Base-by-base conservation (phyloP, 1,140 invertebrate species). In the Drosophila bifasciata region DNA sequence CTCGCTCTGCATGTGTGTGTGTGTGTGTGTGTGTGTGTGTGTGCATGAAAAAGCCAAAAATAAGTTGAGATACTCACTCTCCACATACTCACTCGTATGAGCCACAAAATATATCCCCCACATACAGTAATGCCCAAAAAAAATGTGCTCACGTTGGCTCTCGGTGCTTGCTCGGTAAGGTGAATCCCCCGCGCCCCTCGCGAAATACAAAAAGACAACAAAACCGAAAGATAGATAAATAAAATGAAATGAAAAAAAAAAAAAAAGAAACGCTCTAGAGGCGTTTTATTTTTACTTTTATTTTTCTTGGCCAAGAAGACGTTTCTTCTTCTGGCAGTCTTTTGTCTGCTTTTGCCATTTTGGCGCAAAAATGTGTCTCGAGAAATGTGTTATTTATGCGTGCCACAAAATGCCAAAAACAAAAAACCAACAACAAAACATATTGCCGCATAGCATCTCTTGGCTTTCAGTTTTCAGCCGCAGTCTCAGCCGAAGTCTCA, bases 251-350 rank as follows among this genome's bases (percentile, higher is more conserved):
- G n/a, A 21, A 50, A 28, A 60, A 61, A 61, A 68, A 46, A 43
- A 56, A 69, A 69, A 45, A 68, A 68, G 67, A 67, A 52, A 21
- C 44, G 57, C 50, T 69, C 51, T 51, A 44, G 36, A 72, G 46
- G 56, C 52, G 51, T 74, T 74, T 73, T 64, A 74, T 52, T 74
- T 74, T 50, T 64, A 74, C 60, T 74, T 74, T 50, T 64, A 64
- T 74, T 74, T 73, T 74, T 74, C 70, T 74, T 74, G 69, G 70
- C 70, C 23, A 55, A 23, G n/a, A n/a, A n/a, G n/a, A n/a, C n/a
- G n/a, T n/a, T n/a, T n/a, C n/a, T n/a, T 56, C 70, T 73, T 73
- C 68, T 73, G 28, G n/a, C 50, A n/a, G n/a, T 53, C 50, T 23
- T 73, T 73, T 45, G 58, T 53, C 28, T 41, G 49, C n/a, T n/a